Percentiles rank a stretch among this genome's conserved stretches.
phyloP scores from a whole-genome alignment of 2,888 invertebrate species.

The Eulithis prunata region DNA sequence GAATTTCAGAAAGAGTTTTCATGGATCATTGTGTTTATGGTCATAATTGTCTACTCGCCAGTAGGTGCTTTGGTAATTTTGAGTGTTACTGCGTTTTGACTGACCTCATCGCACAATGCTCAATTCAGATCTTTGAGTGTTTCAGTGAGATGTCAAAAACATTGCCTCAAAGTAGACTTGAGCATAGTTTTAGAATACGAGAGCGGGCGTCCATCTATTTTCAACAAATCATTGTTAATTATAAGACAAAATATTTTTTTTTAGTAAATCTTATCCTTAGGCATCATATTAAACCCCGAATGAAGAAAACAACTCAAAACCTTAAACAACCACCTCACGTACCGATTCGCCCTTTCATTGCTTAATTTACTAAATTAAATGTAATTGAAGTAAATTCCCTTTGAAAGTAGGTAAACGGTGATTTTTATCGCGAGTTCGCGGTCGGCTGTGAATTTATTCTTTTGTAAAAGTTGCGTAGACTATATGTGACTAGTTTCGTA shows the following conservation, averaged over 20 bases:
- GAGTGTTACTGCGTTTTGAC: too few relatives aligned
- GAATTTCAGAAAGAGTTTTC: slow-evolving; percentile 23
- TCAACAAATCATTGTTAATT: too few relatives aligned
- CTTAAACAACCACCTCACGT: slow-evolving; percentile 41
- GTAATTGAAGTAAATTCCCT: slow-evolving; percentile 48
- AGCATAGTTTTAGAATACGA: too few relatives aligned
- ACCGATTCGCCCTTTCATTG: slow-evolving; percentile 45
- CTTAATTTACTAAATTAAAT: slow-evolving; percentile 47
- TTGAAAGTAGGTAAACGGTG: slow-evolving; percentile 39
- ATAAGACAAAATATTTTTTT: too few relatives aligned
- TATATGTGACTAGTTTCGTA: slow-evolving; percentile 15
- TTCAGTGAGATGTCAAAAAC: too few relatives aligned
- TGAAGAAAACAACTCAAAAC: neutral
- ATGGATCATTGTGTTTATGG: slow-evolving; percentile 18
- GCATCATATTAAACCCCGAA: neutral
- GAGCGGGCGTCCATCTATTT: too few relatives aligned
- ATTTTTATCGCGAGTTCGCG: slow-evolving; percentile 39
- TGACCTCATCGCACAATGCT: too few relatives aligned
- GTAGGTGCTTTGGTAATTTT: neutral
- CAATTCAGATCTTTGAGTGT: too few relatives aligned
- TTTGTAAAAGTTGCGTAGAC: slow-evolving; percentile 27
- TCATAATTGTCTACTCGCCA: neutral
- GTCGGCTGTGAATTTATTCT: slow-evolving; percentile 25
- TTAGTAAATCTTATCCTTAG: too few relatives aligned
- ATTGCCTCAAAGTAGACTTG: too few relatives aligned